A percentile compares a stretch with the other conserved stretches of the same genome.
These are phyloP conservation scores for human DNA, from an alignment of 2,113 vertebrate species.

Conservation along the genomic window DNA sequence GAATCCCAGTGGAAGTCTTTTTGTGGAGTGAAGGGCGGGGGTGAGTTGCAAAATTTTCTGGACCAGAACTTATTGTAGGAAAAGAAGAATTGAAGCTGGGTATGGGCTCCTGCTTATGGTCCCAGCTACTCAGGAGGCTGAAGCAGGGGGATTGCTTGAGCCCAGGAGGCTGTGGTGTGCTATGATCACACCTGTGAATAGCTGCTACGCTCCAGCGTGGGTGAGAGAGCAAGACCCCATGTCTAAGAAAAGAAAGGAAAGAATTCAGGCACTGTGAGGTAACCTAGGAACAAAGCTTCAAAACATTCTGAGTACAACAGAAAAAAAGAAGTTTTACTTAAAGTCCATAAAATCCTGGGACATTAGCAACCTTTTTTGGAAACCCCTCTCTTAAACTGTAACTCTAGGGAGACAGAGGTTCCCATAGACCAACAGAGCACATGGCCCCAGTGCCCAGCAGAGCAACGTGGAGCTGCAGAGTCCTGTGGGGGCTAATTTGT, in stretches of 20 bases:
- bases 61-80: background rate
- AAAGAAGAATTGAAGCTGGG: background rate
- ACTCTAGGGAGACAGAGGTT: background rate
- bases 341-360: background rate
- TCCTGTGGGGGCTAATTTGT: background rate
- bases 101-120: background rate
- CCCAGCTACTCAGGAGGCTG: background rate
- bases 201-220: background rate
- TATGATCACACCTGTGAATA: background rate
- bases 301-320: background rate
- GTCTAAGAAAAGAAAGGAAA: background rate
- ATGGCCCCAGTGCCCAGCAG: background rate
- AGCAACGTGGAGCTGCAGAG: background rate
- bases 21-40: background rate
- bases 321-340: background rate
- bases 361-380: background rate
- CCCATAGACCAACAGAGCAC: rapidly evolving
- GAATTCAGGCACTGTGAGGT: background rate
- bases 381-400: background rate
- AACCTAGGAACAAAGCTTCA: background rate
- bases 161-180: background rate
- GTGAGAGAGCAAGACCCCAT: background rate
- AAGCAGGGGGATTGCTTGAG: background rate
- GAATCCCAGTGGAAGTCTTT: background rate
- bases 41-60: background rate